Base-by-base conservation (phyloP, 2,797 vertebrate species). In the Neopelma chrysocephalum region DNA sequence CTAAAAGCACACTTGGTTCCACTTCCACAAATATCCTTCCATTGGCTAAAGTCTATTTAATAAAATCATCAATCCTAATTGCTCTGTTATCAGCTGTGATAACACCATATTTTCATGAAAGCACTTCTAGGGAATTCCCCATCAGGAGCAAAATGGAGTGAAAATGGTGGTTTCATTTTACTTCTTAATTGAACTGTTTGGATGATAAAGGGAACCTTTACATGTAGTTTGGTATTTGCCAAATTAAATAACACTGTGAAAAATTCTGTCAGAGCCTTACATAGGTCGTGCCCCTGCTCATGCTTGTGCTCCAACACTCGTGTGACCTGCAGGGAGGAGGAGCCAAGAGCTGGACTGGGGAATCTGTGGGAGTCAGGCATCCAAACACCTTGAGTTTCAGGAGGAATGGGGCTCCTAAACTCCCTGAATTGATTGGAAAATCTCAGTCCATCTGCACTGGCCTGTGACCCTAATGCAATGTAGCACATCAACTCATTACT, bases 231-330 rank as follows among this genome's bases (percentile, higher is more conserved):
- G 75, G 71, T 40, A 1, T 90, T 89, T 82, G 31, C 54, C 80
- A 64, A 43, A 68, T 71, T 15, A 66, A 90, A 79, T 2, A 94
- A 68, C 94, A 89, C 90, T 95, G 87, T 94, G 96, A 94, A 82
- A 72, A 82, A 69, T 72, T 58, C 45, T 84, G 45, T 26, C 23
- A 79, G 81, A 94, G 90, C 91, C 73, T 91, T 79, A 82, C 1
- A 1, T 27, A 40, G 73, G 60, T 62, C 20, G 0, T 8, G 29
- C 27, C 68, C 85, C 85, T 69, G 60, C 48, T n/a, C 5, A 20
- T 3, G 4, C 58, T 57, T 25, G 40, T 60, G 76, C 48, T 79
- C 42, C 82, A 51, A 2, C 53, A 5, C 29, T 57, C 15, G 0
- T 32, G 45, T 16, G 48, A 5, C 23, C 68, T 43, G 78, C 40